Evolutionary conservation across 2,113 vertebrate species (phyloP).

Genomic region (Pterophyllum scalare): DNA sequence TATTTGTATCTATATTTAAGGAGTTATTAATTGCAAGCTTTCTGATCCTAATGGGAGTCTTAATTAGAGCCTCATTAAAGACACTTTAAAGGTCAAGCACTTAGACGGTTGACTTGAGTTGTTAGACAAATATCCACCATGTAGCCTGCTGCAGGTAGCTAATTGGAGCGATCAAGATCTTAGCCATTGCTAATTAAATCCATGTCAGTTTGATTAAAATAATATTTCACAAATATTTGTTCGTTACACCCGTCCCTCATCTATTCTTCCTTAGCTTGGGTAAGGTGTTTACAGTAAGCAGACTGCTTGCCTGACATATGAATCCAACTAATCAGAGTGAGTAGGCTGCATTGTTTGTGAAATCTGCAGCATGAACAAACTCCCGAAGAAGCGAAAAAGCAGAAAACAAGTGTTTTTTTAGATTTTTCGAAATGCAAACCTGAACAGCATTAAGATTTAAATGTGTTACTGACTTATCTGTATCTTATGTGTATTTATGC

Average conservation of each 20-base stretch:
- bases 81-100: conserved; percentile 50
- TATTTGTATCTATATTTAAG: conserved; percentile 30
- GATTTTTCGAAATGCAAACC: neutral
- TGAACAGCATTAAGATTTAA: conserved; percentile 28
- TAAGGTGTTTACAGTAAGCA: conserved; percentile 4
- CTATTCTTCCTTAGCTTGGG: neutral
- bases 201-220: conserved; percentile 30
- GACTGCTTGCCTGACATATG: neutral
- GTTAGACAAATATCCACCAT: conserved; percentile 41
- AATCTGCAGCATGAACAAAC: neutral
- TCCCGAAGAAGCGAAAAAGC: neutral
- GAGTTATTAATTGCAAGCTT: conserved; percentile 40
- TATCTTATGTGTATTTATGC: neutral
- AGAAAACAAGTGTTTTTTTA: neutral
- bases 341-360: neutral
- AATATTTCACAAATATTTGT: neutral
- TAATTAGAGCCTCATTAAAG: conserved; percentile 60
- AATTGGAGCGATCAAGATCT: conserved; percentile 35
- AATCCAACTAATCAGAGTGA: conserved; percentile 9
- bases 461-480: conserved; percentile 10
- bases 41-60: conserved; percentile 38
- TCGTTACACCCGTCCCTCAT: neutral
- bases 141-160: conserved; percentile 41
- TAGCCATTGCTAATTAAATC: conserved; percentile 31
- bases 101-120: conserved; percentile 20